Evolutionary conservation across 2,113 vertebrate genomes (phyloP).

Genomic region (Catagonus wagneri): DNA sequence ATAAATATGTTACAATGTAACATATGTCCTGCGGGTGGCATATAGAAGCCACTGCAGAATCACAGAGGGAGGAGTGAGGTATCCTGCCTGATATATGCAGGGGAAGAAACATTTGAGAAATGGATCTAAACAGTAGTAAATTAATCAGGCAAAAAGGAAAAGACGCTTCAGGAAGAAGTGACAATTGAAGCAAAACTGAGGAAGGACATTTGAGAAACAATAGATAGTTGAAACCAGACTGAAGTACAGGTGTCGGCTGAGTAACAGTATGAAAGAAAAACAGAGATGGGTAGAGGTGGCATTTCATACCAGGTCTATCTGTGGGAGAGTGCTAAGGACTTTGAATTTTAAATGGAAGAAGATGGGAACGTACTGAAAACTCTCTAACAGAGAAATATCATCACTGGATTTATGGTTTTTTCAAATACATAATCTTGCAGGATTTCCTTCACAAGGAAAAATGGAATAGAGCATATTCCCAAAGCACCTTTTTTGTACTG

Average conservation of each 20-base stretch:
- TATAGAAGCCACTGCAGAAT: neutral
- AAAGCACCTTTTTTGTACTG: neutral
- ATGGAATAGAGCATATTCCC: neutral
- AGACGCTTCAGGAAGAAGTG: neutral
- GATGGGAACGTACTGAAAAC: neutral
- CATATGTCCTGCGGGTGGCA: neutral
- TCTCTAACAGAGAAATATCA: neutral
- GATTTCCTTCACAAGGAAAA: constrained; percentile 25
- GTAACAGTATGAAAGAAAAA: neutral
- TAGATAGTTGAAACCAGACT: neutral
- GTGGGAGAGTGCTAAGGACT: neutral
- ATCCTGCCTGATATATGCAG: neutral
- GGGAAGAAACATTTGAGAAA: neutral
- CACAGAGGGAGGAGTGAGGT: neutral
- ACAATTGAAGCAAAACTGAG: neutral
- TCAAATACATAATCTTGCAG: neutral
- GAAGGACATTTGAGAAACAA: neutral
- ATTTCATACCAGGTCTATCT: neutral
- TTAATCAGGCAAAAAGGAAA: neutral
- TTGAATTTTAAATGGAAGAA: neutral
- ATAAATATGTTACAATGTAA: neutral
- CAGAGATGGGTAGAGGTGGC: accelerated
- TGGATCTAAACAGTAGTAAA: neutral
- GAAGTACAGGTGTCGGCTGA: neutral
- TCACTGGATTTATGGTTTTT: neutral